Base-by-base conservation (phyloP, 1,140 invertebrate genomes). In the Drosophila baimaii region DNA sequence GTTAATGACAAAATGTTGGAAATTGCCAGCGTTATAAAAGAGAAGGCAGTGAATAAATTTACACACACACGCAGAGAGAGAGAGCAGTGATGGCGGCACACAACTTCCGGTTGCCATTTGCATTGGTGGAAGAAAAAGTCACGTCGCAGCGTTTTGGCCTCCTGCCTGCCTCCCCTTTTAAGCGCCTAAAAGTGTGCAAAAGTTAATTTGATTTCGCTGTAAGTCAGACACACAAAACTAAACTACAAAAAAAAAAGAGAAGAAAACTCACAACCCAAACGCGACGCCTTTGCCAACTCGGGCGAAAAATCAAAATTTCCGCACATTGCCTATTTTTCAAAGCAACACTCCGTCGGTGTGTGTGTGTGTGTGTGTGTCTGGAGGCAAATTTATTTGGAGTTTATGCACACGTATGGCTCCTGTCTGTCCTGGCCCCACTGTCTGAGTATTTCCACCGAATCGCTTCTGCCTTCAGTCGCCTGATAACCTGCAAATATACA, bases 241-340 rank as follows among this genome's bases (percentile, higher is more conserved):
- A 89, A 89, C 47, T 63, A 4, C 2, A 25, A 33, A 35, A 21
- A 52, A 13, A 25, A 25, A 33, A 4, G 12, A 5, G 2, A 21
- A 39, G 17, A 49, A 29, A 49, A 49, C 25, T 19, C 10, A 5
- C 6, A 29, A 15, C 15, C 65, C 43, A 39, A 61, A 37, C 31
- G 35, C 70, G 58, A 44, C 37, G 61, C 59, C 57, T 62, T 66
- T 88, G 84, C 83, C 66, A 89, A 81, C 63, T 89, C 58, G 82
- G 81, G 85, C 84, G 84, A 90, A 89, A 89, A 89, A 89, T 89
- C 85, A 89, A 89, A 89, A 89, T 89, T 89, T 89, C 84, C 84
- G 66, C 81, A 89, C 74, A 84, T 90, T 84, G 84, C 84, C 84
- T 89, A 84, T 76, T 89, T 81, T 79, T 58, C 70, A 76, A 76